A percentile compares a stretch with the other conserved stretches of the same genome.
These are phyloP conservation scores for Silurus lanzhouensis DNA, from an alignment of 2,797 vertebrate species.

Conservation along the genomic window DNA sequence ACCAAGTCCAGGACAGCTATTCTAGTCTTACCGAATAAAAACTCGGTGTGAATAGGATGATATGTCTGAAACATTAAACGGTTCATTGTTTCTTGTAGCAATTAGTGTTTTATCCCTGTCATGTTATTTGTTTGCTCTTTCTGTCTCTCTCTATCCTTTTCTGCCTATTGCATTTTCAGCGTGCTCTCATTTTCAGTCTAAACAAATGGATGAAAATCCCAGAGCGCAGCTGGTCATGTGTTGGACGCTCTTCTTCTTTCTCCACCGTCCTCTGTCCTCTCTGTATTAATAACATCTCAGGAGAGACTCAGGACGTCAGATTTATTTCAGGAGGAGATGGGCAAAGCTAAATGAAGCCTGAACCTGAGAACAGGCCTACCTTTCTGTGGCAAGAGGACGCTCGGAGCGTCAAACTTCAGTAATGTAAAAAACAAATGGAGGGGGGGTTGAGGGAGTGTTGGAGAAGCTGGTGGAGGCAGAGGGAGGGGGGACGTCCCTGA, in stretches of 20 bases:
- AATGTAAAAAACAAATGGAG: conserved; percentile 80
- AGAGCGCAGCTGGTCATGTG: conserved; percentile 64
- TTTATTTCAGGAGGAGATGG: conserved; percentile 75
- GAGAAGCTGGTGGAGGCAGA: conserved; percentile 36
- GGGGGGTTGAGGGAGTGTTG: not conserved
- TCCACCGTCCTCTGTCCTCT: conserved; percentile 55
- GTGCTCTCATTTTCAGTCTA: conserved; percentile 59
- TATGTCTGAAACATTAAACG: not conserved
- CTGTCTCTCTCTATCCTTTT: conserved; percentile 48
- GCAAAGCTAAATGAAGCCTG: conserved; percentile 78
- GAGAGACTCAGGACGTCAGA: conserved; percentile 75
- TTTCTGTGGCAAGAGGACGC: conserved; percentile 72
- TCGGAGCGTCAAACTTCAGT: conserved; percentile 76
- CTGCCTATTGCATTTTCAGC: conserved; percentile 49
- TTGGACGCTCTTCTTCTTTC: conserved; percentile 56
- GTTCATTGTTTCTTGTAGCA: not conserved
- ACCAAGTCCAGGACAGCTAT: not conserved
- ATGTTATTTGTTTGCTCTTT: not conserved
- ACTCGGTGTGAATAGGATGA: not conserved
- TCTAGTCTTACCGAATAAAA: too few relatives aligned
- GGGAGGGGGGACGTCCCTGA: conserved; percentile 57
- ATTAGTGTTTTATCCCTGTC: too few relatives aligned
- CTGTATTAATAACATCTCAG: conserved; percentile 78
- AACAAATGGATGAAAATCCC: conserved; percentile 68
- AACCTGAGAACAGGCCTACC: conserved; percentile 76